Conservation (phyloP, 2,888 invertebrate genomes). For the Mesopsocus fuscifrons region DNA sequence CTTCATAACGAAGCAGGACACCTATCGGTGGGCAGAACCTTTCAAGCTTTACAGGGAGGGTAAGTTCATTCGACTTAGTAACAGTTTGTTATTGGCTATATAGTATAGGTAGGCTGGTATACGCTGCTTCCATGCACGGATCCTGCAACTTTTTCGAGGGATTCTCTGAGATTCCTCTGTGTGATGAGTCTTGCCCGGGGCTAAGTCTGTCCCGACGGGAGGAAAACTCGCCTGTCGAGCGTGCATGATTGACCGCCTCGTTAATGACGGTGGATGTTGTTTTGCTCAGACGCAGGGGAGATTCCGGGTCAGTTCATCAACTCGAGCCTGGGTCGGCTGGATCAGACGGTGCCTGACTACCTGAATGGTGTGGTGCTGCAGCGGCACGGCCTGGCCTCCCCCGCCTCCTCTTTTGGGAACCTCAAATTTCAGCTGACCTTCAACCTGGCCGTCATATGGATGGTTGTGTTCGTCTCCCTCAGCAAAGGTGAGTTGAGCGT, state of each 20-base stretch:
- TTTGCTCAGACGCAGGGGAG: not conserved
- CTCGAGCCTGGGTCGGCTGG: slow-evolving; percentile 22
- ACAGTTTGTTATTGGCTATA: too few relatives aligned
- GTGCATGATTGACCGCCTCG: too few relatives aligned
- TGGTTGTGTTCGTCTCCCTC: slow-evolving; percentile 68
- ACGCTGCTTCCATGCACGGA: too few relatives aligned
- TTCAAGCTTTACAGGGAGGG: slow-evolving; percentile 48
- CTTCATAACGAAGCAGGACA: slow-evolving; percentile 59
- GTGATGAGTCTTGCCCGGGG: too few relatives aligned
- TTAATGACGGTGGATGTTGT: too few relatives aligned
- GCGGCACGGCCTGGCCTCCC: slow-evolving; percentile 28
- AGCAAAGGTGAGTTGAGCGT: slow-evolving; percentile 42
- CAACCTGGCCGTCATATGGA: slow-evolving; percentile 78
- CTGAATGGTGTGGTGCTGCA: slow-evolving; percentile 71
- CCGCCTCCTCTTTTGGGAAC: slow-evolving; percentile 32
- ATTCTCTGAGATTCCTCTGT: too few relatives aligned
- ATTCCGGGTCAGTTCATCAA: not conserved
- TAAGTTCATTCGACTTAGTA: slow-evolving; percentile 20
- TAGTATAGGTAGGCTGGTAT: too few relatives aligned
- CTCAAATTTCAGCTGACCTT: slow-evolving; percentile 78
- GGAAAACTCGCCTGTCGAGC: too few relatives aligned
- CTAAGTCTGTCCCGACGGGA: too few relatives aligned
- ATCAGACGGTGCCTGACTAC: slow-evolving; percentile 67
- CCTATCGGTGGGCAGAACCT: slow-evolving; percentile 65
- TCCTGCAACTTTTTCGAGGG: too few relatives aligned